Evolutionary conservation across 2,113 vertebrate genomes (phyloP), one percentile per base, ranked within the genome.

Genomic region (Urocolius indicus): DNA sequence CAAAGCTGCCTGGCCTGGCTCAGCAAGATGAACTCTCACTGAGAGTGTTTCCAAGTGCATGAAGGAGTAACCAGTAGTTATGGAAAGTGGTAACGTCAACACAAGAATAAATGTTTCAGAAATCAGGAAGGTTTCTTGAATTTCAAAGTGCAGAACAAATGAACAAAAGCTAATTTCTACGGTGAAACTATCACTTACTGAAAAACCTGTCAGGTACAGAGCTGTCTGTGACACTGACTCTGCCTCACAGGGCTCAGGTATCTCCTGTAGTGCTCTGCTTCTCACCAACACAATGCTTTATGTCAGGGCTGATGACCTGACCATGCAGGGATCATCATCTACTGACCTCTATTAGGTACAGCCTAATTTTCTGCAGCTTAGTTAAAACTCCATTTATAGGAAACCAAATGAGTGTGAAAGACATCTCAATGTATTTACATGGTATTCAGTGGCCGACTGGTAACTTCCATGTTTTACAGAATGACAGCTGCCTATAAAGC

Each of bases 271-370:
- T 3, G 51, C 55, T 48, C 68, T 57, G 46, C 32, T 67, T 24
- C n/a, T 27, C 66, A 34, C 11, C 3, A 0, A 58, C 32, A 48
- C 52, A 83, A 58, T 16, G 26, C 36, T 26, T 8, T 24, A 52
- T 7, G 1, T 4, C 26, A 51, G 59, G 29, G 34, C 13, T 0
- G 1, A 18, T 10, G 51, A 62, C 24, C 46, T 49, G 5, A 22
- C 36, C 14, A 14, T 7, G 8, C 67, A 24, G 22, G 67, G 22
- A 63, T 51, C 0, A 0, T 29, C 45, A 30, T 9, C 20, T 17
- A 14, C 27, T 61, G 72, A 65, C 41, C 52, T 68, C 43, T 29
- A 5, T 36, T 6, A 41, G 14, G 16, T 32, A 74, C 26, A 36
- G 27, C 0, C 3, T 3, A 4, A 8, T 41, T 16, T 54, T 48